Base-by-base conservation (phyloP, 2,888 invertebrate genomes). In the Lepidochrysops patricia region DNA sequence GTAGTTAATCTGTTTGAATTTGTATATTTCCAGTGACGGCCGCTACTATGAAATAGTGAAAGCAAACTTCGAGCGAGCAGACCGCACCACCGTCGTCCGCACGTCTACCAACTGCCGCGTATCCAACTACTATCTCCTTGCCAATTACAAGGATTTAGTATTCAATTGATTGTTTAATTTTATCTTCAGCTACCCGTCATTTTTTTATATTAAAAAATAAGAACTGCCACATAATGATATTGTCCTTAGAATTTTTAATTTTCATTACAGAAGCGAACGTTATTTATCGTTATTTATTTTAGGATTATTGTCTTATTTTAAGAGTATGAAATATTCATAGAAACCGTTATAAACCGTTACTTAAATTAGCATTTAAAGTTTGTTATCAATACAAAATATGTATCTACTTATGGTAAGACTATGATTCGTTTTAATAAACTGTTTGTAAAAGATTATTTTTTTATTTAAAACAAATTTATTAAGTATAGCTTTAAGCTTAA, bases 41-140 rank as follows among this genome's bases (percentile, higher is more conserved):
- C 95, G 99, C 62, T 99, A 99, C 85, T 99, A 98, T 80, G 99
- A 99, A 87, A 95, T 99, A 68, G 98, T 98, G 34, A 98, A 99
- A 82, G 99, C 99, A 0, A 99, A 99, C 88, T 99, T 99, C 82
- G 99, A 99, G 85, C 92, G 99, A 72, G 99, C 99, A 0, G 99
- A 99, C 84, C 92, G 99, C 67, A 93, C 93, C 69, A 98, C 98
- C 0, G 98, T 99, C 7, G 99, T 99, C 0, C 91, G 99, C 61
- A 98, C 99, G 2, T 96, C 97, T 2, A 99, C 98, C 64, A 98
- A 97, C 87, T 99, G 98, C 80, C 91, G 95, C 64, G 98, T 98
- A 7, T 97, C 98, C 50, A 95, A 97, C 72, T 97, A 98, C 77
- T 97, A 98, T 80, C 91, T 99, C 62, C 91, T 99, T 49, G 93